Conservation (phyloP, 2,113 vertebrate genomes). For the Arothron firmamentum region DNA sequence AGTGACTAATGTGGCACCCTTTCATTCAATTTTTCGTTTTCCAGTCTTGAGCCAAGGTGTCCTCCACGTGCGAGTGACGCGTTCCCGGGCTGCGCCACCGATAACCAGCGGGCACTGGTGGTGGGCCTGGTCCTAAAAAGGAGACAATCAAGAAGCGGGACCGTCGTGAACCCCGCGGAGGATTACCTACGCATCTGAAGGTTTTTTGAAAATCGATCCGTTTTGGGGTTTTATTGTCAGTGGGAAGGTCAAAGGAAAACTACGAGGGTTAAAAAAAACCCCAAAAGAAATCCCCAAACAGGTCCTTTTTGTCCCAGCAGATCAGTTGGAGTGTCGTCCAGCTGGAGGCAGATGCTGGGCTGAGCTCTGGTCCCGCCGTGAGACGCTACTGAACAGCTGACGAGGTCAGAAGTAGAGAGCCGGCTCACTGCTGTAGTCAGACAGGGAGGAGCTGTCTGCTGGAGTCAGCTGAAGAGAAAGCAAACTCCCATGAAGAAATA, state of each 20-base stretch:
- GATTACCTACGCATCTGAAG: not conserved
- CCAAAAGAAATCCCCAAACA: not conserved
- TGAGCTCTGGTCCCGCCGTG: conserved; percentile 12
- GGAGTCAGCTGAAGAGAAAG: conserved; percentile 83
- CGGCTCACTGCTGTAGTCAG: conserved; percentile 93
- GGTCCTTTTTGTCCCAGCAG: conserved; percentile 10
- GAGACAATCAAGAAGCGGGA: not conserved
- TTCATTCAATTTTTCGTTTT: conserved; percentile 43
- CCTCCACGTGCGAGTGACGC: conserved; percentile 12
- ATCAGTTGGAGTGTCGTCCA: conserved; percentile 32
- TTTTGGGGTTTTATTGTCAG: too few relatives aligned
- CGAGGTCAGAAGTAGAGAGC: conserved; percentile 90
- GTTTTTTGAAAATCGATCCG: not conserved
- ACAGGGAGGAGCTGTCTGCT: conserved; percentile 82
- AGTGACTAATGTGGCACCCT: conserved; percentile 70
- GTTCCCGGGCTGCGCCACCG: conserved; percentile 43
- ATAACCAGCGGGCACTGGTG: conserved; percentile 36
- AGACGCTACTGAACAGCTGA: conserved; percentile 50
- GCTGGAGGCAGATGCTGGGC: conserved; percentile 15
- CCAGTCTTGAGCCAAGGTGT: conserved; percentile 18
- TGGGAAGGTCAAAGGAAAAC: not conserved
- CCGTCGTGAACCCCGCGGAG: not conserved
- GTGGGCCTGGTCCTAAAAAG: conserved; percentile 31
- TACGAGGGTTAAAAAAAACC: not conserved
- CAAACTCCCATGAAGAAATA: too few relatives aligned